Evolutionary conservation across 2,888 invertebrate genomes (phyloP).

Genomic region (Smittia aterrima): DNA sequence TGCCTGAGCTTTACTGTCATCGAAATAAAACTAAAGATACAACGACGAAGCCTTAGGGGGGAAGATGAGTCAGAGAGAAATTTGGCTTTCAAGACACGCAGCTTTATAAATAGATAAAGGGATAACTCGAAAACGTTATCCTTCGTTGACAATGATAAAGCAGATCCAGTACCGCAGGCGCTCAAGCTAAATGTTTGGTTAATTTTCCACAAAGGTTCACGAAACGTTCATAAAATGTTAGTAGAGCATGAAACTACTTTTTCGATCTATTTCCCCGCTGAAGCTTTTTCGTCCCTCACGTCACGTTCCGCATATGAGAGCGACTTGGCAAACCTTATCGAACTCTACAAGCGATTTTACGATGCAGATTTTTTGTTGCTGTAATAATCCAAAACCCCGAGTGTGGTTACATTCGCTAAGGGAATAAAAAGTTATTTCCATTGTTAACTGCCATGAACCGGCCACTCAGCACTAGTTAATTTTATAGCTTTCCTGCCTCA

Average conservation of each 20-base stretch:
- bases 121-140: conserved; percentile 12
- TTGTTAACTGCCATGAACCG: background rate
- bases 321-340: too few species aligned
- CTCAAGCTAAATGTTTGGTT: background rate
- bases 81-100: conserved; percentile 35
- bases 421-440: conserved; percentile 4
- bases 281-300: conserved; percentile 10
- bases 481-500: background rate
- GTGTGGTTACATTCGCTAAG: background rate
- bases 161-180: background rate
- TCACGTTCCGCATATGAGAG: conserved; percentile 20
- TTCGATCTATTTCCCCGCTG: conserved; percentile 3
- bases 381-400: background rate
- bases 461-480: background rate
- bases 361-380: background rate
- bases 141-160: background rate
- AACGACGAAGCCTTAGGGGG: background rate
- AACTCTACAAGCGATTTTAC: background rate
- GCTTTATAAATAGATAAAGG: conserved; percentile 30
- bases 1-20: background rate
- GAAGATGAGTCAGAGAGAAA: background rate
- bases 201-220: background rate
- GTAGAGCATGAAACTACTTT: conserved; percentile 23
- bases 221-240: conserved; percentile 28
- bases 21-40: background rate